Percentiles rank a stretch among this genome's conserved stretches.
phyloP scores from a whole-genome alignment of 53 echinoderm and acorn worm genomes.

The Holothuria leucospilota region DNA sequence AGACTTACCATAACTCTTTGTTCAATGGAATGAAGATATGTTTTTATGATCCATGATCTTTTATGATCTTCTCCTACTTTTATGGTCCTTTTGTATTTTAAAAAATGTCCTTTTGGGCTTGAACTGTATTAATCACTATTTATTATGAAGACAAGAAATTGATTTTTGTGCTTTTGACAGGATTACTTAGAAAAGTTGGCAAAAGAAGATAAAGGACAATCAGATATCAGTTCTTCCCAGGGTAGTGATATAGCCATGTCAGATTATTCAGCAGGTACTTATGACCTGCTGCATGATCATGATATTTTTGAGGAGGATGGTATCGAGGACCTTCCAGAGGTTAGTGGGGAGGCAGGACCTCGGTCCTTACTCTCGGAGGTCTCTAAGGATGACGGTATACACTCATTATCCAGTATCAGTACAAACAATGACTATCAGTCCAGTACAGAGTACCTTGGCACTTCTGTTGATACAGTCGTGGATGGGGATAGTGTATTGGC shows the following conservation, averaged over 20 bases:
- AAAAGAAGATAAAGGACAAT: constrained; percentile 12
- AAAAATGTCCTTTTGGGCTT: too few species aligned
- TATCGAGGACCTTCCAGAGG: background rate
- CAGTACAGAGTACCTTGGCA: background rate
- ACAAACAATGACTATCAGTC: constrained; percentile 13
- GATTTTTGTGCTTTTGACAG: background rate
- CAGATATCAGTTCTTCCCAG: constrained; percentile 11
- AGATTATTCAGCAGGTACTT: constrained; percentile 23
- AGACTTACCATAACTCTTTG: too few species aligned
- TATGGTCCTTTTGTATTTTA: too few species aligned
- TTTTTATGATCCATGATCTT: too few species aligned
- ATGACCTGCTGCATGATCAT: constrained; percentile 5
- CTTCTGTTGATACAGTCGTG: too few species aligned
- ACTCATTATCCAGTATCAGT: constrained; percentile 38
- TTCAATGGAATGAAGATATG: too few species aligned
- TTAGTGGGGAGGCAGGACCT: background rate
- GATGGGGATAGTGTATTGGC: background rate
- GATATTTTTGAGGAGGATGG: constrained; percentile 3
- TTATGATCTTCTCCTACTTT: too few species aligned
- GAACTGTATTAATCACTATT: too few species aligned
- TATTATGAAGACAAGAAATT: too few species aligned
- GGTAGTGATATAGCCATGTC: constrained; percentile 15
- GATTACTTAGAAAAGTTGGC: constrained; percentile 17
- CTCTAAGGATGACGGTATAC: constrained; percentile 41
- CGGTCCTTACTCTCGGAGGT: background rate